These are phyloP conservation scores for Hemibagrus wyckioides DNA, from an alignment of 2,113 vertebrate genomes.

Conservation along the genomic window DNA sequence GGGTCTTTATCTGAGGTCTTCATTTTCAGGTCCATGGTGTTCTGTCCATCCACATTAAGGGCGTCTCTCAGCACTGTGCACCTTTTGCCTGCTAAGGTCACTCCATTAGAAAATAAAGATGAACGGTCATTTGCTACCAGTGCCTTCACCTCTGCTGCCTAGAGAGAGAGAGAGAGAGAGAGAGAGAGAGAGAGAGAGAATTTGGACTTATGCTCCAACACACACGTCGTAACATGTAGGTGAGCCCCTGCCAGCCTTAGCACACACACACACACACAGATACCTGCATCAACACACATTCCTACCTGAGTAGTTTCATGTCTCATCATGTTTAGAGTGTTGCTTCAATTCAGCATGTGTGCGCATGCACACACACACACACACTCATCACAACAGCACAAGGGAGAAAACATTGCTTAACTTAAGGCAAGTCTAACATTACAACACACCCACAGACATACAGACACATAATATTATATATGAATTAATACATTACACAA, in stretches of 20 bases:
- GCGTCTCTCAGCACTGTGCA: constrained; percentile 51
- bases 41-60: constrained; percentile 8
- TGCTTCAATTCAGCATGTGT: background rate
- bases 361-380: background rate
- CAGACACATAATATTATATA: too few species aligned
- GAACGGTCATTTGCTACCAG: background rate
- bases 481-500: too few species aligned
- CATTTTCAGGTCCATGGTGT: constrained; percentile 59
- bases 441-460: background rate
- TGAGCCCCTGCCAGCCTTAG: background rate
- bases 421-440: background rate
- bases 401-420: background rate
- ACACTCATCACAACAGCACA: too few species aligned
- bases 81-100: constrained; percentile 38
- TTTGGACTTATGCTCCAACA: background rate
- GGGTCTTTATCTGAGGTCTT: constrained; percentile 39
- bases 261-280: constrained; percentile 2
- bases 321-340: constrained; percentile 25
- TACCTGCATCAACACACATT: constrained; percentile 10
- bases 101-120: constrained; percentile 8
- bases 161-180: background rate
- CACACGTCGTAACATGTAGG: background rate
- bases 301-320: constrained; percentile 13
- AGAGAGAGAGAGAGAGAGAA: background rate
- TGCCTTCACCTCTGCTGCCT: constrained; percentile 39